These are phyloP conservation scores for Carassius gibelio DNA, from an alignment of 2,113 vertebrate species.

Conservation along the genomic window DNA sequence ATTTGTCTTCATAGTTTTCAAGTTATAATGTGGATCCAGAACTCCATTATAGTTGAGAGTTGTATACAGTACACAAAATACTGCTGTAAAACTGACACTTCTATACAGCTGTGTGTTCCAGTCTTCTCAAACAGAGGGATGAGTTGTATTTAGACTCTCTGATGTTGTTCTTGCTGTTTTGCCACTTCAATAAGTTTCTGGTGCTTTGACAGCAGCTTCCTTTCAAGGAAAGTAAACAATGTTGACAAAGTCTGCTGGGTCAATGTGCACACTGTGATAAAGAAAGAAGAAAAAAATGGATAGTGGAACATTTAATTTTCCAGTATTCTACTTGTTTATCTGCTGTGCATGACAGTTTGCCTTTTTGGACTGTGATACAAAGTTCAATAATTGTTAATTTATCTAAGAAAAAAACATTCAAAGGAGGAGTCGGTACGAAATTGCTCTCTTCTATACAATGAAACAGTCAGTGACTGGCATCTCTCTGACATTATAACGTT, in stretches of 20 bases:
- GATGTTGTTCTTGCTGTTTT: constrained; percentile 23
- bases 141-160: not conserved
- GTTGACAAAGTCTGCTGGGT: constrained; percentile 10
- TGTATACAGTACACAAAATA: no score
- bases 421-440: not conserved
- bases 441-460: not conserved
- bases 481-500: not conserved
- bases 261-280: constrained; percentile 26
- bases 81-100: not conserved
- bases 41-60: not conserved
- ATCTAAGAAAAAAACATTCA: not conserved
- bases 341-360: constrained; percentile 13
- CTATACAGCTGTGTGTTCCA: not conserved
- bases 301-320: constrained; percentile 2
- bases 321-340: constrained; percentile 8
- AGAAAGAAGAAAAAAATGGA: constrained; percentile 5
- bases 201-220: constrained; percentile 29
- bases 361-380: constrained; percentile 14
- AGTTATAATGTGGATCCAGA: not conserved
- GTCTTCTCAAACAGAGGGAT: constrained; percentile 2
- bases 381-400: constrained; percentile 7
- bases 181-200: constrained; percentile 28
- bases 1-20: not conserved
- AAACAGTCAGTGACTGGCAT: not conserved
- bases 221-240: constrained; percentile 33